phyloP scores from a whole-genome alignment of 2,113 vertebrate genomes.

The Pithys albifrons region DNA sequence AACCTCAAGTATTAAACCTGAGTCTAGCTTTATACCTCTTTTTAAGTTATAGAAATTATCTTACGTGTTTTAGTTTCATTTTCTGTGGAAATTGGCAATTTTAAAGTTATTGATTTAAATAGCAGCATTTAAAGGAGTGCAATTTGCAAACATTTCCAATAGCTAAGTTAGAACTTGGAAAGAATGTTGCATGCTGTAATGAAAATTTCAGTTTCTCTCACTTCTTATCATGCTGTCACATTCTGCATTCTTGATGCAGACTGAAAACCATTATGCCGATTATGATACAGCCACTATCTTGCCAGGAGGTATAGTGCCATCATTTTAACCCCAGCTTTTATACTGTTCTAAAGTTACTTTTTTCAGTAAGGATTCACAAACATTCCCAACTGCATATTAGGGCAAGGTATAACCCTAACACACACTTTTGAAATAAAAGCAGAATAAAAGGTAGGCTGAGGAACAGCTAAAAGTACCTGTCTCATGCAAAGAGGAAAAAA shows the following conservation, averaged over 20 bases:
- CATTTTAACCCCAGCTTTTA: neutral
- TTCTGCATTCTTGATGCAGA: slow-evolving; percentile 26
- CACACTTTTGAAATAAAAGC: neutral
- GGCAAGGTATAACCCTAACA: neutral
- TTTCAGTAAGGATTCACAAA: neutral
- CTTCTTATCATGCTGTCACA: neutral
- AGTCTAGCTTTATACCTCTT: neutral
- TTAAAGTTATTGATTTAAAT: slow-evolving; percentile 34
- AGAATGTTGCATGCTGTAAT: slow-evolving; percentile 7
- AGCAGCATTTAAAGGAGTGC: neutral
- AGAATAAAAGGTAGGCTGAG: neutral
- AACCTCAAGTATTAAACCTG: neutral
- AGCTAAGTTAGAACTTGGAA: neutral
- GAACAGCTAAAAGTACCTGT: neutral
- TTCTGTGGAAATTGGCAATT: neutral
- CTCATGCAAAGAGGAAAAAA: neutral
- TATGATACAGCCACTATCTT: neutral
- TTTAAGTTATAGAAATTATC: slow-evolving; percentile 5
- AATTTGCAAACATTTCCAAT: slow-evolving; percentile 48
- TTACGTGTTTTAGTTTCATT: slow-evolving; percentile 27
- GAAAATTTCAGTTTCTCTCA: slow-evolving; percentile 17
- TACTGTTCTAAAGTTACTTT: neutral
- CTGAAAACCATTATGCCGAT: neutral
- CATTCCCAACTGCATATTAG: neutral
- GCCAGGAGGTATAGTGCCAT: neutral